These are phyloP conservation scores for Nothura maculosa DNA, from an alignment of 2,797 vertebrate genomes.

Conservation along the genomic window DNA sequence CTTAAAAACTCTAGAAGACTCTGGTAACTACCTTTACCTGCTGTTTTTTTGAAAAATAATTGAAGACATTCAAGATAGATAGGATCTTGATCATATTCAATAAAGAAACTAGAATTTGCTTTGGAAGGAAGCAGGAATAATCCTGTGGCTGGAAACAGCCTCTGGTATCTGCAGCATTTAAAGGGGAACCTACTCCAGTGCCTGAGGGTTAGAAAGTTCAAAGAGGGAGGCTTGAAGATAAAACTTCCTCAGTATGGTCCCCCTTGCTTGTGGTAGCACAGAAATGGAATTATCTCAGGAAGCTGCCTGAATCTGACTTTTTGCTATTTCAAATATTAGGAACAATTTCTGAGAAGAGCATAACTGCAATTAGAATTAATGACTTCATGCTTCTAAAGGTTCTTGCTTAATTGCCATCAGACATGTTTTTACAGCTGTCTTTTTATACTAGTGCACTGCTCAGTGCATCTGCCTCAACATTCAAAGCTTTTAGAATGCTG, in stretches of 20 bases:
- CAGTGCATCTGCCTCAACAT: not conserved
- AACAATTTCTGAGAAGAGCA: slow-evolving; percentile 53
- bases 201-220: not conserved
- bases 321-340: slow-evolving; percentile 28
- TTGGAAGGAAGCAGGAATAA: not conserved
- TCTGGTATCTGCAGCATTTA: not conserved
- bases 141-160: not conserved
- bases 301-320: slow-evolving; percentile 8
- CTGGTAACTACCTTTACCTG: not conserved
- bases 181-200: not conserved
- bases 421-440: slow-evolving; percentile 78
- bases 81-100: not conserved
- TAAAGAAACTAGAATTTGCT: not conserved
- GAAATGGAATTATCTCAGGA: slow-evolving; percentile 1
- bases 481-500: slow-evolving; percentile 11
- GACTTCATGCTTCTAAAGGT: slow-evolving; percentile 47
- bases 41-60: not conserved
- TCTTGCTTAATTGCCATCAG: slow-evolving; percentile 51
- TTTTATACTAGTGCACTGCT: slow-evolving; percentile 37
- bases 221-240: not conserved
- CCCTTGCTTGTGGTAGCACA: not conserved
- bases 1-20: not conserved
- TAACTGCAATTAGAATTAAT: slow-evolving; percentile 50
- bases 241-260: not conserved
- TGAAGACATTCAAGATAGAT: not conserved